A percentile compares a stretch with the other conserved stretches of the same genome.
phyloP scores from a whole-genome alignment of 2,888 invertebrate species.

The Xestobium rufovillosum region DNA sequence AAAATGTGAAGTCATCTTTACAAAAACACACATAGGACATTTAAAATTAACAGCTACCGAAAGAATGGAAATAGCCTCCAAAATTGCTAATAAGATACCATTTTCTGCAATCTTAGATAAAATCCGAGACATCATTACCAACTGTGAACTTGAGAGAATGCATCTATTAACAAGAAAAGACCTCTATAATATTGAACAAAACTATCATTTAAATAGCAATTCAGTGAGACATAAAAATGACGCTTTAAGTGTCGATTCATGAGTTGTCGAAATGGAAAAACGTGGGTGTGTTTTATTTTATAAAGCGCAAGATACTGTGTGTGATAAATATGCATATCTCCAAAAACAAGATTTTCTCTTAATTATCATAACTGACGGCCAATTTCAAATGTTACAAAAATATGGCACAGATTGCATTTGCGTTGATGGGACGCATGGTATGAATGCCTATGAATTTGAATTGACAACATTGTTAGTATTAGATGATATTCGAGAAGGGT shows the following conservation, averaged over 20 bases:
- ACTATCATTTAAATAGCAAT: slow-evolving; percentile 1
- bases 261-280: slow-evolving; percentile 6
- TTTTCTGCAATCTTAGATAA: slow-evolving; percentile 14
- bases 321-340: too few species aligned
- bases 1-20: background rate
- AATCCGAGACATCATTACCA: slow-evolving; percentile 6
- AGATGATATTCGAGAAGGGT: slow-evolving; percentile 22
- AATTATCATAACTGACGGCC: slow-evolving; percentile 23
- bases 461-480: slow-evolving; percentile 19
- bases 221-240: slow-evolving; percentile 10
- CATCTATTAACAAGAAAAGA: too few species aligned
- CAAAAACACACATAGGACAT: slow-evolving; percentile 11
- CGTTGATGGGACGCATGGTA: slow-evolving; percentile 21
- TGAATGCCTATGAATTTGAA: slow-evolving; percentile 21
- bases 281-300: slow-evolving; percentile 5
- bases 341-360: slow-evolving; percentile 24
- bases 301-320: slow-evolving; percentile 6
- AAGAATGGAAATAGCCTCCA: slow-evolving; percentile 13
- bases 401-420: slow-evolving; percentile 20
- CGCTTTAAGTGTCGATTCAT: slow-evolving; percentile 9
- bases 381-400: slow-evolving; percentile 23
- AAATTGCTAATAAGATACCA: slow-evolving; percentile 16
- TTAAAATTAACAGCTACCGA: slow-evolving; percentile 10
- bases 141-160: slow-evolving; percentile 8
- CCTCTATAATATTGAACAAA: slow-evolving; percentile 11